Base-by-base conservation (phyloP, 2,797 vertebrate genomes). In the Premnoplex brunnescens region DNA sequence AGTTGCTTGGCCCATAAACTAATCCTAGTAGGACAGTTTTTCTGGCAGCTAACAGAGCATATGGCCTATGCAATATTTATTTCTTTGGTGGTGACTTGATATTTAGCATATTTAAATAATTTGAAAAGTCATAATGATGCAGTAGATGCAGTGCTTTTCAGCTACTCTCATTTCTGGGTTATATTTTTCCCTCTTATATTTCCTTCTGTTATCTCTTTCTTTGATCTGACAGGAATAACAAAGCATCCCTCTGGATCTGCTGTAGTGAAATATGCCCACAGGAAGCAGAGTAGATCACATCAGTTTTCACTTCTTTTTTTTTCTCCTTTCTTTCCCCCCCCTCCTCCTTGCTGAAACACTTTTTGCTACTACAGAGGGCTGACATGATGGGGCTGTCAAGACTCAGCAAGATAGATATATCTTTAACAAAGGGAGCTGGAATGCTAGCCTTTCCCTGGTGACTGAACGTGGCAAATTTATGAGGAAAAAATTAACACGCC, bases 61-160 rank as follows among this genome's bases (percentile, higher is more conserved):
- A 97, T 92, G 97, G 89, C 92, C 95, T 96, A 96, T 96, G 94
- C 95, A 97, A 95, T 97, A 97, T 97, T 97, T 98, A 96, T 98
- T 97, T 98, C 96, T 98, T 98, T 94, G 78, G 37, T 92, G 64
- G 75, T 68, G 88, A 52, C 44, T 94, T 95, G 92, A 78, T 96
- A 91, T 88, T 95, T 90, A 97, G 51, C 82, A 86, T 92, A 96
- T 94, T 95, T 96, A 95, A 93, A 96, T 92, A 87, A 91, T 89
- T 91, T 79, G 85, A 94, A 46, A 89, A 96, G 64, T 96, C 84
- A 85, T 95, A 89, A 97, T 94, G 87, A 88, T 68, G 52, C 8
- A 0, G n/a, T 86, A 88, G 85, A 72, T 92, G 67, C 56, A 77
- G 59, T 91, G 59, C 59, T 95, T 96, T 93, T 85, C 93, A 93